phyloP scores from a whole-genome alignment of 2,113 vertebrate species.

The Myrmecophaga tridactyla region DNA sequence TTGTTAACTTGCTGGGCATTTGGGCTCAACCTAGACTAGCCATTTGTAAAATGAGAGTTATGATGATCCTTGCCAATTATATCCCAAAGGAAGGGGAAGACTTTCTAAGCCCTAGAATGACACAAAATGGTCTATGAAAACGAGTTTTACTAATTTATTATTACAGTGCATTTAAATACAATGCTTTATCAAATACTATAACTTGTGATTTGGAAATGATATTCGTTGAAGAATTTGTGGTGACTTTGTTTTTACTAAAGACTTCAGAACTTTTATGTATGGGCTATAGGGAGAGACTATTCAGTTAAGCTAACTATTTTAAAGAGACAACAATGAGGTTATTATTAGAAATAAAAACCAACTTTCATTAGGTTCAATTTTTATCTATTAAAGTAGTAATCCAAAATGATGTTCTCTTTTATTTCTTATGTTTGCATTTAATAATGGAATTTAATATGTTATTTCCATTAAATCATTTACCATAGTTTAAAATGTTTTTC shows the following conservation, averaged over 20 bases:
- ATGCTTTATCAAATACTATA: not conserved
- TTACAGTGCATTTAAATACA: not conserved
- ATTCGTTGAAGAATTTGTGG: not conserved
- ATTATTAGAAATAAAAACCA: constrained; percentile 15
- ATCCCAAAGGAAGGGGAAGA: not conserved
- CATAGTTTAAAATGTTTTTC: not conserved
- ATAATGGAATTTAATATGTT: not conserved
- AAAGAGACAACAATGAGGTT: not conserved
- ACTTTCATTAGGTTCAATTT: constrained; percentile 32
- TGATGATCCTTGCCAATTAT: not conserved
- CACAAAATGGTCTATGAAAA: not conserved
- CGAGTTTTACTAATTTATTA: not conserved
- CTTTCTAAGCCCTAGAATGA: not conserved
- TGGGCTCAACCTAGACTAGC: not conserved
- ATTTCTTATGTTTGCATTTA: not conserved
- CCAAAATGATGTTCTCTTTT: not conserved
- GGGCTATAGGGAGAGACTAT: not conserved
- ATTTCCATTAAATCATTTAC: not conserved
- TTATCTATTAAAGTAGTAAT: constrained; percentile 17
- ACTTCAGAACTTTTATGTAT: constrained; percentile 30
- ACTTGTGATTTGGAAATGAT: constrained; percentile 24
- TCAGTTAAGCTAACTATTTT: constrained; percentile 17
- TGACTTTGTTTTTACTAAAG: constrained; percentile 38
- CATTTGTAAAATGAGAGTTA: constrained; percentile 16
- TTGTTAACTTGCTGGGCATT: not conserved